These are phyloP conservation scores for Aporrectodea caliginosa DNA, from an alignment of 1,140 invertebrate genomes.

Conservation along the genomic window DNA sequence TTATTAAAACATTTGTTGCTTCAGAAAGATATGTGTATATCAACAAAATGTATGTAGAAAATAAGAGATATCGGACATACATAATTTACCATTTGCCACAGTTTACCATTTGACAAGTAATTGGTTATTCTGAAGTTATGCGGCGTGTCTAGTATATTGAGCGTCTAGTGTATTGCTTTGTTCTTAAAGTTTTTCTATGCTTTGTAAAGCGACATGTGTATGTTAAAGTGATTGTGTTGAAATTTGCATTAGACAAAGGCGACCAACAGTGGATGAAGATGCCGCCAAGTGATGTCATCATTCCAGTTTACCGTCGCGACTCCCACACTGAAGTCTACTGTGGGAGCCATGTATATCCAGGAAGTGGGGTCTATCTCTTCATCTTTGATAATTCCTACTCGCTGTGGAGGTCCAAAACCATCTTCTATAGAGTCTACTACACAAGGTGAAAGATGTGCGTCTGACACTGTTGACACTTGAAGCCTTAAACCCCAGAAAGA, in stretches of 20 bases:
- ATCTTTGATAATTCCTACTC: slow-evolving; percentile 99
- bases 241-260: neutral
- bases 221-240: neutral
- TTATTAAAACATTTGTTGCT: too few relatives aligned
- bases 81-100: too few relatives aligned
- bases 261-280: too few relatives aligned
- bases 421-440: slow-evolving; percentile 98
- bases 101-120: too few relatives aligned
- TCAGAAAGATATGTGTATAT: too few relatives aligned
- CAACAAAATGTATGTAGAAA: too few relatives aligned
- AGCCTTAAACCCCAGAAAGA: too few relatives aligned
- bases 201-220: neutral
- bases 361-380: slow-evolving; percentile 87
- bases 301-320: slow-evolving; percentile 90
- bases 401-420: slow-evolving; percentile 95
- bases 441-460: slow-evolving; percentile 58
- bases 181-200: neutral
- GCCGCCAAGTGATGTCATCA: slow-evolving; percentile 71
- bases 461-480: too few relatives aligned
- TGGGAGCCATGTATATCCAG: slow-evolving; percentile 93
- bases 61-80: too few relatives aligned
- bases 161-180: neutral
- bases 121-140: too few relatives aligned
- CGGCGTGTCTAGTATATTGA: too few relatives aligned
- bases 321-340: slow-evolving; percentile 95